A percentile compares a stretch with the other conserved stretches of the same genome.
phyloP scores from a whole-genome alignment of 2,888 invertebrate species.

The Nemapogon koenigi region DNA sequence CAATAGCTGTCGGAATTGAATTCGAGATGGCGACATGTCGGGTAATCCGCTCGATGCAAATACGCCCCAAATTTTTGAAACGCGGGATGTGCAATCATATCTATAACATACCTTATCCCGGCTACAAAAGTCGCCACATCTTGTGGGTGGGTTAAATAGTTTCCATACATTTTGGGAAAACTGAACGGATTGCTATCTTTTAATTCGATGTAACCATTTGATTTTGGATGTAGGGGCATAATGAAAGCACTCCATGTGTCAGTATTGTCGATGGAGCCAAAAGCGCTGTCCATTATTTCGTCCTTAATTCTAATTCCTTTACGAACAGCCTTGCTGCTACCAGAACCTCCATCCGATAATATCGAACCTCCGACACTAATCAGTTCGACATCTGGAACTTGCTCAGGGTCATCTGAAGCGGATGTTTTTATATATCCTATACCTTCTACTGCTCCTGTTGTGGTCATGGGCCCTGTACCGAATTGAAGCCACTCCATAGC shows the following conservation, averaged over 20 bases:
- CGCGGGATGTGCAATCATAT: slow-evolving; percentile 61
- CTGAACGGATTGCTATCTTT: slow-evolving; percentile 75
- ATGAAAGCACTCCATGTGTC: slow-evolving; percentile 70
- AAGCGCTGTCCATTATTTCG: slow-evolving; percentile 60
- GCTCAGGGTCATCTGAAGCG: slow-evolving; percentile 60
- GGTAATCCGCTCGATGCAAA: slow-evolving; percentile 54
- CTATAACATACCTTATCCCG: slow-evolving; percentile 68
- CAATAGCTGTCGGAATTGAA: slow-evolving; percentile 73
- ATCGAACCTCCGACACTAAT: slow-evolving; percentile 70
- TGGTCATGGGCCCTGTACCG: slow-evolving; percentile 49
- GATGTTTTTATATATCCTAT: slow-evolving; percentile 70
- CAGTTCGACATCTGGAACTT: slow-evolving; percentile 72
- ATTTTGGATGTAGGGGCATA: slow-evolving; percentile 77
- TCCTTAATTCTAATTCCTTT: slow-evolving; percentile 63
- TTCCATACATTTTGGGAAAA: slow-evolving; percentile 79
- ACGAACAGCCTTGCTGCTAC: slow-evolving; percentile 45
- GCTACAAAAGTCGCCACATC: slow-evolving; percentile 68
- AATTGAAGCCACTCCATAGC: slow-evolving; percentile 35
- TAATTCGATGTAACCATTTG: slow-evolving; percentile 72
- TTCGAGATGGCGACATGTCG: slow-evolving; percentile 48
- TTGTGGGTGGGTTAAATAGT: slow-evolving; percentile 73
- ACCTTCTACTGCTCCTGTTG: slow-evolving; percentile 72
- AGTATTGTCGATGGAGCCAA: slow-evolving; percentile 54
- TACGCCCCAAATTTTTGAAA: slow-evolving; percentile 65
- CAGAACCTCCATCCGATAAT: slow-evolving; percentile 61